Base-by-base conservation (phyloP, 2,113 vertebrate genomes). In the Semicossyphus pulcher region DNA sequence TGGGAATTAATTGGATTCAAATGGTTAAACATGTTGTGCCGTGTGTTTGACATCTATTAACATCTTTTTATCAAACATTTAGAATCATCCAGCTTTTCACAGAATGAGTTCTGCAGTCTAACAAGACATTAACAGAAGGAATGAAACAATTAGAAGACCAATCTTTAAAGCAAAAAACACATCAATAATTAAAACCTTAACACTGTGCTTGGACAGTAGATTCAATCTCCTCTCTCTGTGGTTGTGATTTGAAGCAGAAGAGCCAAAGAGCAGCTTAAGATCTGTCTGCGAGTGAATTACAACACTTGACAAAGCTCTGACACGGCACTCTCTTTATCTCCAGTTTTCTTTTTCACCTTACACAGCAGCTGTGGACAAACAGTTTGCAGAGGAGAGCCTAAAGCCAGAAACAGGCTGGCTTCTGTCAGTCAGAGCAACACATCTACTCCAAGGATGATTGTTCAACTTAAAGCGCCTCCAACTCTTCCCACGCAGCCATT, bases 401-500 rank as follows among this genome's bases (percentile, higher is more conserved):
- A 37, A 72, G 76, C 67, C 58, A 67, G 16, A 28, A 70, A 53
- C 48, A 28, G n/a, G 49, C 41, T 51, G 45, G 37, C 70, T 58
- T 74, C 69, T 61, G 66, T 76, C 68, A 64, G 45, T 69, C 42
- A 52, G 67, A 47, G 58, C 47, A 58, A 10, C 44, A 45, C 66
- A 68, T 61, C 56, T 16, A 26, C 65, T 64, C 59, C 0, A 1
- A 39, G 21, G 32, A 54, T 34, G 66, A 67, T 49, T 64, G 65
- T 76, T 76, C 64, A 75, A 67, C 76, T 61, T 41, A 49, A 61
- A 62, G 73, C 31, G 9, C 71, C 66, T 84, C 77, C 59, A 57
- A 64, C 57, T 64, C 69, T 34, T 39, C 77, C 81, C 61, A 84
- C 78, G 34, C 78, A 76, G 32, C 45, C 66, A 23, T 87, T 86